Conservation (phyloP, 2,797 vertebrate species). For the Lepilemur ruficaudatus region DNA sequence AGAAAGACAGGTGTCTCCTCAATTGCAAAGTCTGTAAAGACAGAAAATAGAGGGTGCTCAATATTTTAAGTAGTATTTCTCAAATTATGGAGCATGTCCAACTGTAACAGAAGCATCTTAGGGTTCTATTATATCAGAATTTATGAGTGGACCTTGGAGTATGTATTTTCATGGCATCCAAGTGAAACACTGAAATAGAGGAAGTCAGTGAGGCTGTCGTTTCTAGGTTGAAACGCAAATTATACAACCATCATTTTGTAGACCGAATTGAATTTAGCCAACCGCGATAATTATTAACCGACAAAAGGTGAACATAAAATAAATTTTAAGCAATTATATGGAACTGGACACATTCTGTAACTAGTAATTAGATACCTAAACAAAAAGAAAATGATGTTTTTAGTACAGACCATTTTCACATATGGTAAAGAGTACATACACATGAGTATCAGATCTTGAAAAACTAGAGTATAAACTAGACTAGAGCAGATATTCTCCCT, state of each 20-base stretch:
- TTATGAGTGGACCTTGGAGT: neutral
- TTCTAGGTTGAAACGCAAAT: neutral
- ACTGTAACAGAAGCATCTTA: neutral
- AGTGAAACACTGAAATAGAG: neutral
- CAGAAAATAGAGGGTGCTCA: neutral
- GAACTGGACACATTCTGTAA: neutral
- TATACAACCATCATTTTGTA: neutral
- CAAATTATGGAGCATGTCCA: neutral
- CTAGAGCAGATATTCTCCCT: neutral
- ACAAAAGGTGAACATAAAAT: neutral
- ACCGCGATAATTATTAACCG: neutral
- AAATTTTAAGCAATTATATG: neutral
- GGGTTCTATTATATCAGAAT: neutral
- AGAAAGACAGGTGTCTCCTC: neutral
- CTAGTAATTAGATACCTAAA: neutral
- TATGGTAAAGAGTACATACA: neutral
- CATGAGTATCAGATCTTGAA: neutral
- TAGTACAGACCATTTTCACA: neutral
- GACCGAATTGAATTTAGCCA: neutral
- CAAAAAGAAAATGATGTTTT: neutral
- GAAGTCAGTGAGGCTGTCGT: neutral
- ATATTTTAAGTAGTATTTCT: neutral
- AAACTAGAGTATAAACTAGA: neutral
- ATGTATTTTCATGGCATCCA: neutral
- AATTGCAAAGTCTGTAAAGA: neutral